A percentile compares a stretch with the other conserved stretches of the same genome.
These are phyloP conservation scores for Thermophis baileyi DNA, from an alignment of 2,113 vertebrate genomes.

Conservation along the genomic window DNA sequence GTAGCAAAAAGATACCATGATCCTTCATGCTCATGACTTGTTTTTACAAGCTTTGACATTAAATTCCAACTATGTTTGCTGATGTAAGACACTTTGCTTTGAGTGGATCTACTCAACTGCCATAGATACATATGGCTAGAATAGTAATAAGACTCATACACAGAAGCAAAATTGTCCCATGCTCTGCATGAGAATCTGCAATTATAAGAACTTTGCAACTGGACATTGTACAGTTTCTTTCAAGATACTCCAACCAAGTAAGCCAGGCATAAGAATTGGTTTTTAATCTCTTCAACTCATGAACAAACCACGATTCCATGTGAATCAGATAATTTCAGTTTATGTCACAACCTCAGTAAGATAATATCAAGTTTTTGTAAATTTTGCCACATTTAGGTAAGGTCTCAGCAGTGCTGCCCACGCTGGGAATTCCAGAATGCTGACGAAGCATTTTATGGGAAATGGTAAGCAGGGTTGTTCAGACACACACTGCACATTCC, in stretches of 20 bases:
- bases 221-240: background rate
- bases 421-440: background rate
- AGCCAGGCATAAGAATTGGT: background rate
- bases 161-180: background rate
- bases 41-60: background rate
- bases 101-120: background rate
- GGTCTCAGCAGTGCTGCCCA: background rate
- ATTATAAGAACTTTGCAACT: background rate
- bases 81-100: background rate
- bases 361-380: background rate
- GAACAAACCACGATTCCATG: background rate
- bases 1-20: background rate
- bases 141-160: background rate
- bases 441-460: background rate
- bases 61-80: background rate
- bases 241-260: background rate
- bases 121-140: background rate
- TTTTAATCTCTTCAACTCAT: background rate
- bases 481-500: accelerated
- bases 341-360: constrained; percentile 13
- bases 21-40: background rate
- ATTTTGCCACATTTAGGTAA: background rate
- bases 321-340: constrained; percentile 4
- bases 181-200: background rate
- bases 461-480: background rate